phyloP scores from a whole-genome alignment of 53 echinoderm and acorn worm genomes.

The Zoroaster sp. region DNA sequence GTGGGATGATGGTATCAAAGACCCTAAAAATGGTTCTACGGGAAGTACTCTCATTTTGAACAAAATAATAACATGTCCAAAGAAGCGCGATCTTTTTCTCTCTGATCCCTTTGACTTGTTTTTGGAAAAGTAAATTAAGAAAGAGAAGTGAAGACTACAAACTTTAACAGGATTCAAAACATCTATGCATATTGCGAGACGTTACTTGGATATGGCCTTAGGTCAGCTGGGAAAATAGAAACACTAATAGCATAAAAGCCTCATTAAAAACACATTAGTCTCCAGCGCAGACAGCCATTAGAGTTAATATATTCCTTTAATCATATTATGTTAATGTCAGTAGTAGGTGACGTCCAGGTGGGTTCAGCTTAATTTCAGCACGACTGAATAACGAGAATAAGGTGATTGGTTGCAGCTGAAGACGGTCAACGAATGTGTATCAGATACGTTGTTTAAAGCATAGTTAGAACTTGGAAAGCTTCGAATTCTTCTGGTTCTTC shows the following conservation, averaged over 20 bases:
- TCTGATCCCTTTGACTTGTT: no score
- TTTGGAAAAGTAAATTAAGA: no score
- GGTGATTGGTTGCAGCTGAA: neutral
- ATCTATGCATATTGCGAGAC: neutral
- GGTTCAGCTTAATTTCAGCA: neutral
- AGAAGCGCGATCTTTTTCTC: no score
- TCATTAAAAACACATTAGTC: neutral
- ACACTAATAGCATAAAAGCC: neutral
- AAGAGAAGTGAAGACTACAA: no score
- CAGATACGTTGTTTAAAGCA: no score
- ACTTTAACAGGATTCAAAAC: neutral
- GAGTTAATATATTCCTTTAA: neutral
- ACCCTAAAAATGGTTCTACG: no score
- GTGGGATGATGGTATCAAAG: no score
- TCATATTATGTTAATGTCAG: constrained; percentile 11
- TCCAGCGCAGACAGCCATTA: neutral
- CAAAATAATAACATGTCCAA: no score
- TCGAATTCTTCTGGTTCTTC: no score
- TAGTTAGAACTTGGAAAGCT: no score
- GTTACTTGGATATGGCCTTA: neutral
- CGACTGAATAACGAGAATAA: neutral
- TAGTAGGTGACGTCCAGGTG: constrained; percentile 13
- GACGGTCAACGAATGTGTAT: neutral
- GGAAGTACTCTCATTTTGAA: no score
- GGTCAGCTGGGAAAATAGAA: neutral